A percentile compares a stretch with the other conserved stretches of the same genome.
Evolutionary conservation across 2,888 invertebrate genomes (phyloP).

Genomic region (Fragum whitleyi): DNA sequence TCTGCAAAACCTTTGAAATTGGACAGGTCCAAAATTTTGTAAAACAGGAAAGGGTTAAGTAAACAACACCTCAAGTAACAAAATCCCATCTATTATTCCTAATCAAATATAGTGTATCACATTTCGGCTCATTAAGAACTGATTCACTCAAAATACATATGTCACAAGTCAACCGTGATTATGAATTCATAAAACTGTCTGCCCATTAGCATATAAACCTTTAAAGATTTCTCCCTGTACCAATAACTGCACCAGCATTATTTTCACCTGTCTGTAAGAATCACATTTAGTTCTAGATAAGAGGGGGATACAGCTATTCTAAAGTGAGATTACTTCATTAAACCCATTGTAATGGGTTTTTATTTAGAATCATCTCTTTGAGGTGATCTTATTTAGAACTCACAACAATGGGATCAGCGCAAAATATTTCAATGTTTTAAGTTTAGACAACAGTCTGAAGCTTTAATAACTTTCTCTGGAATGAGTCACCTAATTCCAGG

Average conservation of each 20-base stretch:
- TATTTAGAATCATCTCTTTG: too few species aligned
- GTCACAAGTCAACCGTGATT: constrained; percentile 20
- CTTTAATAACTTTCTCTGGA: not conserved
- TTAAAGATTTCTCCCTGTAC: constrained; percentile 7
- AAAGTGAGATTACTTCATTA: too few species aligned
- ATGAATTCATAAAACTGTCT: not conserved
- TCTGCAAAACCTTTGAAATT: too few species aligned
- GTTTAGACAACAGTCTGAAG: too few species aligned
- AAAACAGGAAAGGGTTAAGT: too few species aligned
- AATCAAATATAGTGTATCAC: constrained; percentile 2
- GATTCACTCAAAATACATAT: constrained; percentile 15
- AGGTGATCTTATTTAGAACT: too few species aligned
- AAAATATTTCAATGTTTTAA: too few species aligned
- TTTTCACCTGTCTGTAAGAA: constrained; percentile 20
- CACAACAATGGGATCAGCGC: too few species aligned
- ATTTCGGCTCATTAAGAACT: constrained; percentile 6
- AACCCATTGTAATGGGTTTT: too few species aligned
- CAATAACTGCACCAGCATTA: constrained; percentile 6
- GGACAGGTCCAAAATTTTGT: too few species aligned
- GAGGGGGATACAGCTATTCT: too few species aligned
- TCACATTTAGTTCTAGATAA: not conserved
- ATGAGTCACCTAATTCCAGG: constrained; percentile 22
- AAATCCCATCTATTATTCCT: not conserved
- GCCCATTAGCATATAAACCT: constrained; percentile 12
- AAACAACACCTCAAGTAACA: not conserved